Percentiles rank a stretch among this genome's conserved stretches.
phyloP scores from a whole-genome alignment of 2,113 vertebrate species.

The Uropsilus gracilis region DNA sequence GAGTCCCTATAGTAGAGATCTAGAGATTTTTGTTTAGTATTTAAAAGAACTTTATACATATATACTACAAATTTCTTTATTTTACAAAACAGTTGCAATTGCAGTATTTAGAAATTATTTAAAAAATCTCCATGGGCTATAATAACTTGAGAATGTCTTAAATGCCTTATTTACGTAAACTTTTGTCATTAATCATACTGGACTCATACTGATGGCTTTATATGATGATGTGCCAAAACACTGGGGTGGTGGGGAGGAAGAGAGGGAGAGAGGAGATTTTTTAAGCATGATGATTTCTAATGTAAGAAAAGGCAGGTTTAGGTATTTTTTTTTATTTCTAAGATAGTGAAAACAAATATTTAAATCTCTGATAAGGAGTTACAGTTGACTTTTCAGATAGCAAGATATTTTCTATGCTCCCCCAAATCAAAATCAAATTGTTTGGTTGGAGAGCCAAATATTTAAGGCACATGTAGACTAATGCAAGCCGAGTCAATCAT shows the following conservation, averaged over 20 bases:
- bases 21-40: constrained; percentile 42
- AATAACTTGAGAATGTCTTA: constrained; percentile 37
- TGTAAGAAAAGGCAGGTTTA: constrained; percentile 74
- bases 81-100: background rate
- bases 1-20: constrained; percentile 70
- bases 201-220: constrained; percentile 80
- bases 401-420: constrained; percentile 76
- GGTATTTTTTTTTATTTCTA: constrained; percentile 81
- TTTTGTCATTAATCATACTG: constrained; percentile 73
- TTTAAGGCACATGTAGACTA: constrained; percentile 85
- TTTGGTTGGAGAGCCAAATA: constrained; percentile 87
- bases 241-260: background rate
- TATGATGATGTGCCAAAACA: constrained; percentile 66
- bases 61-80: background rate
- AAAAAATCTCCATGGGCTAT: constrained; percentile 9
- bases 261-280: background rate
- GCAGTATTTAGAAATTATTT: constrained; percentile 23
- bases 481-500: constrained; percentile 87
- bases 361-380: constrained; percentile 81
- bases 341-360: constrained; percentile 83
- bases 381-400: constrained; percentile 83
- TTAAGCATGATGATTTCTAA: constrained; percentile 68
- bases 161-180: constrained; percentile 75
- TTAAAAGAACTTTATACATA: background rate
- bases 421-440: constrained; percentile 85